A percentile compares a stretch with the other conserved stretches of the same genome.
Evolutionary conservation across 2,888 invertebrate species (phyloP).

Genomic region (Diarsia dahlii): DNA sequence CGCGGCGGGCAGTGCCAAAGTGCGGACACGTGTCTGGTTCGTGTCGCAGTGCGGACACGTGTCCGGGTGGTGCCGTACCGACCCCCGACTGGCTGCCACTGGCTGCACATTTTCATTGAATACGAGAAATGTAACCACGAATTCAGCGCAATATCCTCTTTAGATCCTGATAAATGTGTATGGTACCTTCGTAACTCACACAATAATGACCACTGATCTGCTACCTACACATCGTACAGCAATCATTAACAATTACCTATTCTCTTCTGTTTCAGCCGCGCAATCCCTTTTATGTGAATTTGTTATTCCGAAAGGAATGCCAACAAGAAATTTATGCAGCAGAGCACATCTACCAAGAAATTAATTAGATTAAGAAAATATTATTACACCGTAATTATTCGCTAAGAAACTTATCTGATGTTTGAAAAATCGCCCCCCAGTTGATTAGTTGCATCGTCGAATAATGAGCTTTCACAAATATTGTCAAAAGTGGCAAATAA

Average conservation of each 20-base stretch:
- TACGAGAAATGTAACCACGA: background rate
- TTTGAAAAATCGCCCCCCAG: too few species aligned
- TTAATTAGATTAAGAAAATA: background rate
- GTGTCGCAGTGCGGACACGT: background rate
- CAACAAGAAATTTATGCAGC: background rate
- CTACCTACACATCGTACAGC: background rate
- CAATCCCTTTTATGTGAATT: conserved; percentile 4
- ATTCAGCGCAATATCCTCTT: background rate
- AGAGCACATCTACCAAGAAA: background rate
- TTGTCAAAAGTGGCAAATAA: too few species aligned
- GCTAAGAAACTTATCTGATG: too few species aligned
- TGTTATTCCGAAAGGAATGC: background rate
- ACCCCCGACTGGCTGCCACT: background rate
- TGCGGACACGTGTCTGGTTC: too few species aligned
- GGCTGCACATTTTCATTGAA: background rate
- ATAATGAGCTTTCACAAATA: too few species aligned
- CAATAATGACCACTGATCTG: background rate
- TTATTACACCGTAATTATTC: too few species aligned
- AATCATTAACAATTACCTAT: background rate
- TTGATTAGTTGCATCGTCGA: too few species aligned
- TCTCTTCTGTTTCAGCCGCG: background rate
- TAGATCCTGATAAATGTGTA: background rate
- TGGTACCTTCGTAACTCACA: background rate
- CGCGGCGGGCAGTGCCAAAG: background rate
- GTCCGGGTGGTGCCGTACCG: background rate